A percentile compares a stretch with the other conserved stretches of the same genome.
Conservation (phyloP, 1,140 invertebrate species). For the Thrips palmi region DNA sequence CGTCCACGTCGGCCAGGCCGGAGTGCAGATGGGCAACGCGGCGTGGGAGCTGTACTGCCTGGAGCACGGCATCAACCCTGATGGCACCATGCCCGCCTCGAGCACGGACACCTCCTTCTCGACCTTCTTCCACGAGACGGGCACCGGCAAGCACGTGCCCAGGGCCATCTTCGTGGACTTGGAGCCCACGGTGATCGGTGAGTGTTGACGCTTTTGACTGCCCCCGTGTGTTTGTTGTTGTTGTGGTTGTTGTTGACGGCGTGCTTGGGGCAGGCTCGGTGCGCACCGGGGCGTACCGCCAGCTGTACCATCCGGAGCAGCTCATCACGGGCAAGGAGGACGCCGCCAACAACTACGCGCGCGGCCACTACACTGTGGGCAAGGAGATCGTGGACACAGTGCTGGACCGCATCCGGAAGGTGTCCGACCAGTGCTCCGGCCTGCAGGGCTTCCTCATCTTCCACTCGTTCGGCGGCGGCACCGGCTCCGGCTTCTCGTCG, state of each 20-base stretch:
- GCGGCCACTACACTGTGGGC: slow-evolving; percentile 44
- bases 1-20: slow-evolving; percentile 28
- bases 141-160: slow-evolving; percentile 31
- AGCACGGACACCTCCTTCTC: slow-evolving; percentile 6
- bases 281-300: slow-evolving; percentile 37
- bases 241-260: not conserved
- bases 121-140: slow-evolving; percentile 31
- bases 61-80: slow-evolving; percentile 31
- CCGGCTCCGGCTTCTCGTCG: slow-evolving; percentile 52
- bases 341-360: slow-evolving; percentile 59
- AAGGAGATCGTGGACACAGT: slow-evolving; percentile 40
- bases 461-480: slow-evolving; percentile 39
- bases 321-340: slow-evolving; percentile 69
- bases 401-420: slow-evolving; percentile 32
- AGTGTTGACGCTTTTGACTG: not conserved
- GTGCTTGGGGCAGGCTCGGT: slow-evolving; percentile 32
- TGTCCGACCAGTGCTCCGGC: slow-evolving; percentile 34
- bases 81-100: slow-evolving; percentile 32
- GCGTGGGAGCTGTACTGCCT: slow-evolving; percentile 29
- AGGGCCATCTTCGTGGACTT: slow-evolving; percentile 37
- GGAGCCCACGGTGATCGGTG: slow-evolving; percentile 28
- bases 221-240: not conserved
- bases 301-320: slow-evolving; percentile 56
- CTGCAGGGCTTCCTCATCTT: slow-evolving; percentile 40
- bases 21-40: slow-evolving; percentile 29